Conservation (phyloP, 2,888 invertebrate genomes). For the Calliphora vomitoria region DNA sequence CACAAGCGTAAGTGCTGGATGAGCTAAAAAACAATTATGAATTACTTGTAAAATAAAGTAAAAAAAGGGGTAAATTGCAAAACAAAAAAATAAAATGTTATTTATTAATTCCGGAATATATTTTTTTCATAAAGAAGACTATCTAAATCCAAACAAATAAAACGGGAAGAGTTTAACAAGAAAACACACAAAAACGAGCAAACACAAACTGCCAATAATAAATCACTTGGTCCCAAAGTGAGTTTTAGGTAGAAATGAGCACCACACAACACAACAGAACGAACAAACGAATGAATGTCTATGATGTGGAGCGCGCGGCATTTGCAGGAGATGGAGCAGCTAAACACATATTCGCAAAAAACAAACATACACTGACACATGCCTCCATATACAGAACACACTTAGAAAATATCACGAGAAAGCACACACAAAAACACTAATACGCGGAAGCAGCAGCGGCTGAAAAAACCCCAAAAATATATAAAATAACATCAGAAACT, state of each 20-base stretch:
- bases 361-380: constrained; percentile 24
- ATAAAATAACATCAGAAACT: constrained; percentile 23
- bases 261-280: constrained; percentile 7
- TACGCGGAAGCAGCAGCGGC: constrained; percentile 61
- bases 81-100: background rate
- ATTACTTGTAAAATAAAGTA: background rate
- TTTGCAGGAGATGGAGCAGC: constrained; percentile 52
- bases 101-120: constrained; percentile 17
- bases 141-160: constrained; percentile 20
- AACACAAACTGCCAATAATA: constrained; percentile 54
- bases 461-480: constrained; percentile 49
- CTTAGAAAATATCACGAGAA: constrained; percentile 35
- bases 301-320: constrained; percentile 58
- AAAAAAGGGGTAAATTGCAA: background rate
- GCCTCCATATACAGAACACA: constrained; percentile 10
- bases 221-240: constrained; percentile 63
- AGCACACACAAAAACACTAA: constrained; percentile 37
- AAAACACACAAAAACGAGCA: background rate
- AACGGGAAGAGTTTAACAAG: constrained; percentile 33
- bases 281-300: constrained; percentile 21
- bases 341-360: constrained; percentile 31
- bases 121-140: background rate
- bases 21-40: constrained; percentile 3
- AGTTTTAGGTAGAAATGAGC: constrained; percentile 48
- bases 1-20: background rate